These are phyloP conservation scores for Buceros bicornis DNA, from an alignment of 2,797 vertebrate species.

Conservation along the genomic window DNA sequence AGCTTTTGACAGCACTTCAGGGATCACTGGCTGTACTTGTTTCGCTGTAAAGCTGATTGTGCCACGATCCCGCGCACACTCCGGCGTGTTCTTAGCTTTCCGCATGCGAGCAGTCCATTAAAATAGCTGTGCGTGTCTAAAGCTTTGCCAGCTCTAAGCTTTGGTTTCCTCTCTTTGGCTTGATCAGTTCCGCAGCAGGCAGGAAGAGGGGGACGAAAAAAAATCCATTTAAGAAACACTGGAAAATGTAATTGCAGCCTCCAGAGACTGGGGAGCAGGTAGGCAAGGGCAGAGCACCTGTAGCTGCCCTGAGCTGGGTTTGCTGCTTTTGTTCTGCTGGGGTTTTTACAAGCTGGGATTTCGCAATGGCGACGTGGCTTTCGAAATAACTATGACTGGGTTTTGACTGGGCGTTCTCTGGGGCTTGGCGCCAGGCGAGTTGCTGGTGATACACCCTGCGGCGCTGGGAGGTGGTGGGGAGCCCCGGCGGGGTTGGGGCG, in stretches of 20 bases:
- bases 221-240: not conserved
- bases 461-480: not conserved
- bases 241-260: not conserved
- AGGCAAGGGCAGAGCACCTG: slow-evolving; percentile 48
- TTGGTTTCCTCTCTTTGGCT: slow-evolving; percentile 13
- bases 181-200: not conserved
- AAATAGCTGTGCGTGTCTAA: not conserved
- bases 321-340: not conserved
- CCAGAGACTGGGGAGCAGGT: not conserved
- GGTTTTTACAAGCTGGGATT: slow-evolving; percentile 11
- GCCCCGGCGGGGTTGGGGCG: rapidly evolving
- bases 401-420: not conserved
- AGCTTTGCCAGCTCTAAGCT: slow-evolving; percentile 17
- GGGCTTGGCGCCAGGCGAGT: not conserved
- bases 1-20: not conserved
- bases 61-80: not conserved
- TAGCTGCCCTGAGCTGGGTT: slow-evolving; percentile 1
- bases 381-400: not conserved
- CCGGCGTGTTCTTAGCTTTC: not conserved
- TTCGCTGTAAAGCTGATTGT: rapidly evolving
- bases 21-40: not conserved
- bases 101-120: not conserved
- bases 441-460: not conserved
- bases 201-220: not conserved
- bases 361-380: not conserved